Percentiles rank a stretch among this genome's conserved stretches.
Evolutionary conservation across 2,113 vertebrate species (phyloP).

Genomic region (Turdus rufiventris): DNA sequence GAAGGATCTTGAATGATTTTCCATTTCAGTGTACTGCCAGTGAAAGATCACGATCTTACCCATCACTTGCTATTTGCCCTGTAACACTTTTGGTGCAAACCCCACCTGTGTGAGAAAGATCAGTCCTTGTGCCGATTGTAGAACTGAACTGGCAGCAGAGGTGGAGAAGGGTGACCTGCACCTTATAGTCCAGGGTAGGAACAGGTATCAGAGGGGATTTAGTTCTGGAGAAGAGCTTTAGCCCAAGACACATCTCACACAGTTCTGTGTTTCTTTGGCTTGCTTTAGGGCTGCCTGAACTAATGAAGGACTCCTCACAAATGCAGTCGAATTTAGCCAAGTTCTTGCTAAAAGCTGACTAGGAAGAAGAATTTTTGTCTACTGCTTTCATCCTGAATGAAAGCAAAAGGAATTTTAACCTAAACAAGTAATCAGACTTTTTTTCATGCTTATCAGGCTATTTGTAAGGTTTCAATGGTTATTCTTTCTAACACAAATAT

Average conservation of each 20-base stretch:
- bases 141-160: background rate
- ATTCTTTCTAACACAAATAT: background rate
- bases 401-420: background rate
- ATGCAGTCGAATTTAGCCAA: background rate
- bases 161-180: background rate
- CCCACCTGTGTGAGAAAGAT: background rate
- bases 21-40: background rate
- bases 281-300: background rate
- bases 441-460: background rate
- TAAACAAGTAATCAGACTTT: background rate
- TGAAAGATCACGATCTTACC: background rate
- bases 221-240: background rate
- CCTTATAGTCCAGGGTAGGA: background rate
- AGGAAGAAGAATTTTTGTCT: background rate
- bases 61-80: background rate
- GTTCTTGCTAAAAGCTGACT: background rate
- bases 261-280: background rate
- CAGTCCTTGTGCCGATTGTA: background rate
- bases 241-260: background rate
- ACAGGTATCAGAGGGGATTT: background rate
- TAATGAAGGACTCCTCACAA: background rate
- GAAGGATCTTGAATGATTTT: background rate
- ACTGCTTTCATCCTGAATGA: background rate
- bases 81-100: background rate
- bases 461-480: background rate